These are phyloP conservation scores for Fulmarus glacialis DNA, from an alignment of 2,113 vertebrate species.

Conservation along the genomic window DNA sequence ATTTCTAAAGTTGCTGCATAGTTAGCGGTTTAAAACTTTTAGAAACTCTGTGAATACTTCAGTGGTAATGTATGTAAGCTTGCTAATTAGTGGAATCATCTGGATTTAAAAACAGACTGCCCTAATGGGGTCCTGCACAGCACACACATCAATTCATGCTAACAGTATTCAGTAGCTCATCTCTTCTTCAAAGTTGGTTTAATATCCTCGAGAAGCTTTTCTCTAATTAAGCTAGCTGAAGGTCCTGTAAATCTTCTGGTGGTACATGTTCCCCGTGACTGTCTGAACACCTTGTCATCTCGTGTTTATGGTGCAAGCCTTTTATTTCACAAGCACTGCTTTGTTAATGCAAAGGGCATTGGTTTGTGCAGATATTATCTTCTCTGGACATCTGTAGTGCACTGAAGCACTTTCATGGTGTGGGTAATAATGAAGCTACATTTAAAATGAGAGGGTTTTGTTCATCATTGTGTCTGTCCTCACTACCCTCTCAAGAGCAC, in stretches of 20 bases:
- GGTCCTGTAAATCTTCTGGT: neutral
- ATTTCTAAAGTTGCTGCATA: neutral
- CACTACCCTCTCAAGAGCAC: neutral
- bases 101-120: slow-evolving; percentile 26
- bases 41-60: neutral
- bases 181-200: neutral
- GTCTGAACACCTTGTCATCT: neutral
- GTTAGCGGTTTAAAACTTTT: neutral
- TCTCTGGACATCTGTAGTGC: neutral
- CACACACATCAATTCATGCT: neutral
- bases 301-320: neutral
- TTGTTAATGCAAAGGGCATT: neutral
- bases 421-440: neutral
- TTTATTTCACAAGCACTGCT: neutral
- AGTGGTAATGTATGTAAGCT: neutral
- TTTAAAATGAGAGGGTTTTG: neutral
- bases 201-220: slow-evolving; percentile 4
- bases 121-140: neutral
- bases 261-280: neutral
- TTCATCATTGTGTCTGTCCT: neutral
- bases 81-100: slow-evolving; percentile 43
- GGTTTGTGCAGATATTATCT: neutral
- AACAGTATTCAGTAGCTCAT: neutral
- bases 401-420: neutral
- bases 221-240: slow-evolving; percentile 6